These are phyloP conservation scores for Nettapus auritus DNA, from an alignment of 2,113 vertebrate species.

Conservation along the genomic window DNA sequence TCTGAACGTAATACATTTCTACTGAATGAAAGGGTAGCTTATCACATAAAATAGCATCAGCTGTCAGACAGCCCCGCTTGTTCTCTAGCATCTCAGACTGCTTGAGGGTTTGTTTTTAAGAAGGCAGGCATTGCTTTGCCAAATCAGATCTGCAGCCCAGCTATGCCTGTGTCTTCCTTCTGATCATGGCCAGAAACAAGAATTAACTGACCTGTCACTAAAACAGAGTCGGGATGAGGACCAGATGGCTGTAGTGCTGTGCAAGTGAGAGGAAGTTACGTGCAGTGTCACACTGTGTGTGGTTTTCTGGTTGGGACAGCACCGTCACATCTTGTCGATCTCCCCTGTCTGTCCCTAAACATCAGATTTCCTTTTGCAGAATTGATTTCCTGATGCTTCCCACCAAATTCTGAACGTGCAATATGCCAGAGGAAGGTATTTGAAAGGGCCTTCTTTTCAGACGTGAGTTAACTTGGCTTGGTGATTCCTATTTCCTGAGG, in stretches of 20 bases:
- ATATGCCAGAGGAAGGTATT: background rate
- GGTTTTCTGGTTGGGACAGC: background rate
- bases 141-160: background rate
- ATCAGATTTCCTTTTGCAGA: background rate
- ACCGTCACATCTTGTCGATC: background rate
- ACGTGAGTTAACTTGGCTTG: accelerated
- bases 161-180: background rate
- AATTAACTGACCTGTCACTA: background rate
- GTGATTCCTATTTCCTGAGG: background rate
- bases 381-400: background rate
- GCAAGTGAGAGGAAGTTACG: background rate
- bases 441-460: background rate
- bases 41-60: slow-evolving; percentile 57
- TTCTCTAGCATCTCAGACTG: background rate
- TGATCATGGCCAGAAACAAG: background rate
- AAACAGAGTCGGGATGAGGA: background rate
- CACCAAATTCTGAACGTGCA: background rate
- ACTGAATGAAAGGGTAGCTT: slow-evolving; percentile 44
- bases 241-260: background rate
- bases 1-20: slow-evolving; percentile 54
- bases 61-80: slow-evolving; percentile 9
- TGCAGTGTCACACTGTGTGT: background rate
- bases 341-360: background rate
- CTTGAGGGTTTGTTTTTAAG: background rate
- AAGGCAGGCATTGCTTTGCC: background rate